Percentiles rank a stretch among this genome's conserved stretches.
These are phyloP conservation scores for Trichomalopsis sarcophagae DNA, from an alignment of 1,140 invertebrate species.

Conservation along the genomic window DNA sequence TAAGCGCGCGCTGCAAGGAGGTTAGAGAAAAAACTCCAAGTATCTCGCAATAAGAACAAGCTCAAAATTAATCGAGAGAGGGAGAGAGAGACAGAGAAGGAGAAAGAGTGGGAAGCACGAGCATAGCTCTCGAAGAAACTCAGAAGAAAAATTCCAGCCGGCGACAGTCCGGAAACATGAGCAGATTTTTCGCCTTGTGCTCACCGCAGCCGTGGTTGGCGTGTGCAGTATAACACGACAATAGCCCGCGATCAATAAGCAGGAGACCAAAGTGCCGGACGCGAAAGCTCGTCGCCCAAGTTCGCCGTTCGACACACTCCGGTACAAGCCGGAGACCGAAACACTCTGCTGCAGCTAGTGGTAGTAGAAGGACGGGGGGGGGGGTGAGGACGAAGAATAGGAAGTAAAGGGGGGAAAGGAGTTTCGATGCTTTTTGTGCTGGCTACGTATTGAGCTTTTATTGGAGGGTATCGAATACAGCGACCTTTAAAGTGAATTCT, in stretches of 20 bases:
- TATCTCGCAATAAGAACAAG: conserved; percentile 22
- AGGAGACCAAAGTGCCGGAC: conserved; percentile 32
- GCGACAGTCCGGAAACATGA: conserved; percentile 15
- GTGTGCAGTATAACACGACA: conserved; percentile 7
- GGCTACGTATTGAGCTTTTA: neutral
- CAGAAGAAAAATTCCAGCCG: conserved; percentile 14
- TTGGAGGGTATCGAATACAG: neutral
- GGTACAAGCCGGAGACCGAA: neutral
- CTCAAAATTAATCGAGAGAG: conserved; percentile 26
- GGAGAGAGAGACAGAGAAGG: neutral
- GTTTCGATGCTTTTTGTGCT: neutral
- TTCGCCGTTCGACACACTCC: neutral
- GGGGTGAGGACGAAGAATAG: neutral
- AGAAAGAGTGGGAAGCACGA: neutral
- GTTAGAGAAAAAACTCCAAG: neutral
- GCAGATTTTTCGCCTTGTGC: conserved; percentile 17
- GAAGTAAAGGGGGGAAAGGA: neutral
- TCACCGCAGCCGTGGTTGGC: neutral
- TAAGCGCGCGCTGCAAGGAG: neutral
- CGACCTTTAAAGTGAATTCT: neutral
- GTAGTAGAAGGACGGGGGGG: neutral
- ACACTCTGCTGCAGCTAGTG: neutral
- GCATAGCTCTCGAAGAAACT: neutral
- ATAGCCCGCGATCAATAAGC: conserved; percentile 35
- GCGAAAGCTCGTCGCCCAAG: conserved; percentile 19